phyloP scores from a whole-genome alignment of 2,888 invertebrate species.

The Parasteatoda lunata region DNA sequence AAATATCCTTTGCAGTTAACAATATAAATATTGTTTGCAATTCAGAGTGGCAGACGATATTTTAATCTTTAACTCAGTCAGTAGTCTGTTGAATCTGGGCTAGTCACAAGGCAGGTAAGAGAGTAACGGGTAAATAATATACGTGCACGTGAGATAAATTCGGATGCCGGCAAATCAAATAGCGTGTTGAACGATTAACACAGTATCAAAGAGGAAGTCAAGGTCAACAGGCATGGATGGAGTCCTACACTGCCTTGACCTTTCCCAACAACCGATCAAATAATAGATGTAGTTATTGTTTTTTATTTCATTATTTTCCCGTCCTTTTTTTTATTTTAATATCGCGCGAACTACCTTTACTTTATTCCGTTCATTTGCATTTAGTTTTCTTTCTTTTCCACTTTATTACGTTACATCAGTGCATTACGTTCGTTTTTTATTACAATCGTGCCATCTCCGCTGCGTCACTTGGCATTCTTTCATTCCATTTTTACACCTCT shows the following conservation, averaged over 20 bases:
- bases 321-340: not conserved
- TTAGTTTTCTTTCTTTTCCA: conserved; percentile 3
- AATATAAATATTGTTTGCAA: too few relatives aligned
- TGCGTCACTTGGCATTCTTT: not conserved
- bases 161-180: not conserved
- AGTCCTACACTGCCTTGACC: conserved; percentile 34
- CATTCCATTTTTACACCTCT: too few relatives aligned
- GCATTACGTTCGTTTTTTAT: not conserved
- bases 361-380: conserved; percentile 31
- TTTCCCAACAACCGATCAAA: conserved; percentile 16
- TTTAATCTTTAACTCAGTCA: too few relatives aligned
- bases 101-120: too few relatives aligned
- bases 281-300: conserved; percentile 17
- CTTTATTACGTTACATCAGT: not conserved
- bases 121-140: too few relatives aligned
- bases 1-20: too few relatives aligned
- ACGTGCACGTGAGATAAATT: too few relatives aligned
- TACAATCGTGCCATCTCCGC: not conserved
- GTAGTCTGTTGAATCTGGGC: too few relatives aligned
- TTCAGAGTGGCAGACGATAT: too few relatives aligned
- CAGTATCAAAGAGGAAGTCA: conserved; percentile 40
- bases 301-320: not conserved
- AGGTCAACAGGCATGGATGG: conserved; percentile 15
- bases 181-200: conserved; percentile 35
- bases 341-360: conserved; percentile 33